Conservation (phyloP, 2,888 invertebrate genomes). For the Lepeophtheirus nordmannii region DNA sequence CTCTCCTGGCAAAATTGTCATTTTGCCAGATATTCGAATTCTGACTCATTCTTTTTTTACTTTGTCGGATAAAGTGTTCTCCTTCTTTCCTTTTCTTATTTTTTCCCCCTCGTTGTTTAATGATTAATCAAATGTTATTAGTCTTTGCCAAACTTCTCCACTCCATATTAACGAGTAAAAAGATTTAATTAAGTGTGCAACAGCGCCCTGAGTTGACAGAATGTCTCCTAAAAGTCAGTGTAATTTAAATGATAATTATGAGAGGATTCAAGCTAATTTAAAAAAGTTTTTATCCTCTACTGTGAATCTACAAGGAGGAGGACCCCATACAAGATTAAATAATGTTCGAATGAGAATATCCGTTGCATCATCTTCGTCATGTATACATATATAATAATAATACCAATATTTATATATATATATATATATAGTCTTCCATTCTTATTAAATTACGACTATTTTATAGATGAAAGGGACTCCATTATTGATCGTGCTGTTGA, state of each 20-base stretch:
- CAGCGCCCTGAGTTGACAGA: not conserved
- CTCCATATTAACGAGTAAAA: not conserved
- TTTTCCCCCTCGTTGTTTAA: not conserved
- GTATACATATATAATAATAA: not conserved
- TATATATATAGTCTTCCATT: conserved; percentile 9
- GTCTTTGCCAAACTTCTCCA: conserved; percentile 1
- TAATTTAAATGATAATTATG: not conserved
- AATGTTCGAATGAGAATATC: conserved; percentile 1
- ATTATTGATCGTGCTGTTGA: conserved; percentile 51
- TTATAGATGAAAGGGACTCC: conserved; percentile 25
- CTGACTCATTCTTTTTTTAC: conserved; percentile 5
- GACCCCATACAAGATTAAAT: not conserved
- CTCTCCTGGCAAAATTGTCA: not conserved
- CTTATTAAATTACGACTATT: conserved; percentile 18
- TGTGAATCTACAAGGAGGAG: not conserved
- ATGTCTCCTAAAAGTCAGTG: conserved; percentile 2
- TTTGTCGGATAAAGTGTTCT: not conserved
- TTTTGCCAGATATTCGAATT: conserved; percentile 2
- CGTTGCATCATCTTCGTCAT: not conserved
- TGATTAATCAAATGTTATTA: conserved; percentile 4
- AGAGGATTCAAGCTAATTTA: not conserved
- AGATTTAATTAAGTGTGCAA: too few species aligned
- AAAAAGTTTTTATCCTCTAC: not conserved
- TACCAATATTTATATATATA: not conserved
- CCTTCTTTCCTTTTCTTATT: not conserved